Base-by-base conservation (phyloP, 2,888 invertebrate species). In the Acanthopleura granulata region DNA sequence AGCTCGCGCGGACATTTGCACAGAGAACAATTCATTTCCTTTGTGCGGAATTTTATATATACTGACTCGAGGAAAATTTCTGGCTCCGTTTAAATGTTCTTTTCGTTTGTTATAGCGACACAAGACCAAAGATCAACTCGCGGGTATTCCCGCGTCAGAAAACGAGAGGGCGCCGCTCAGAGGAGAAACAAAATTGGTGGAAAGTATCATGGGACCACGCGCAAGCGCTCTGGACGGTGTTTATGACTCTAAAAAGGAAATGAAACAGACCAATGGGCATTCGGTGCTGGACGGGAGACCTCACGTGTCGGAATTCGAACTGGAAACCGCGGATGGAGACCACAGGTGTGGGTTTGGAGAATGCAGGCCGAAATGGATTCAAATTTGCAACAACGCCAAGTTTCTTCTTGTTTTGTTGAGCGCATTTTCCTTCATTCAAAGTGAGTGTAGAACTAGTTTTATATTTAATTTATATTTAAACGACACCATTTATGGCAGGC, bases 361-460 rank as follows among this genome's bases (percentile, higher is more conserved):
- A 9, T 81, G 79, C 69, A 70, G 78, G 18, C 80, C 80, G 0
- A n/a, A 70, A 0, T 72, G 76, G 22, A 75, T 81, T 18, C 80
- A 81, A 72, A 57, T 74, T 30, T 78, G 72, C 51, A 81, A 81
- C 77, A 82, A 77, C 50, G 79, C 82, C 0, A 80, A 78, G 18
- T 74, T 78, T 16, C 73, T 81, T 27, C 75, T 81, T 18, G 40
- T 74, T 14, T 79, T 81, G 61, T 61, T 84, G 14, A 79, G 82
- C 73, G 77, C 76, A 18, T 84, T 81, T 72, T 77, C 80, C 22
- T 69, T 77, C 11, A 71, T 78, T 16, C 80, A 80, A 74, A 78
- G 80, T 77, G 27, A 62, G 66, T n/a, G n/a, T 62, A 49, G 22
- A 57, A 57, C 6, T 12, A 40, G 40, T 40, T 40, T 40, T 40